Evolutionary conservation across 2,113 vertebrate genomes (phyloP), one percentile per base, ranked within the genome.

Genomic region (Cynopterus brachyotis): DNA sequence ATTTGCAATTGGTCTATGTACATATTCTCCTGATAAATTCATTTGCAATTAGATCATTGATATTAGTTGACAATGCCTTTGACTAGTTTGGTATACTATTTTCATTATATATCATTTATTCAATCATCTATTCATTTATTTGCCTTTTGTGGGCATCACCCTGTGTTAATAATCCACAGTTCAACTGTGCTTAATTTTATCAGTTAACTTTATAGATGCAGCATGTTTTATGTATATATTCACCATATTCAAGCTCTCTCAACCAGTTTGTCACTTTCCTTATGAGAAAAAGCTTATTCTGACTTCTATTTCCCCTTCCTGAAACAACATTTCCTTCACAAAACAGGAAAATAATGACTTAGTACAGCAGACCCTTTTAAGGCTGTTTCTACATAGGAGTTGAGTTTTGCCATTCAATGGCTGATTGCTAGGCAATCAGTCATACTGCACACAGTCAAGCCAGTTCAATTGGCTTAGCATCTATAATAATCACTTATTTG

Each of bases 231-330:
- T 93, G 45, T 42, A 82, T 92, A 32, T 32, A 84, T 66, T 70
- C 47, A 91, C 93, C 72, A 85, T 60, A 73, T 81, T 81, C 35
- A 94, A 26, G 37, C 5, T 89, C 28, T 91, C 47, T 80, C 57
- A 95, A 59, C 47, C 35, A 93, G 76, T 88, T 81, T 92, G 81
- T 86, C 70, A 73, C 35, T 94, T 94, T 95, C 28, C 28, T 96
- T 84, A 82, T 84, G 59, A 95, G 75, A 89, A 94, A 81, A 70
- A 95, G 32, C 72, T 92, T 78, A 84, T 9, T 59, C 32, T 96
- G 83, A 81, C 69, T 95, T 97, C 90, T 87, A n/a, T 82, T 78
- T 90, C 53, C 13, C 32, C 50, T 96, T 82, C 42, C 70, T 88
- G 53, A 95, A 95, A 82, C 83, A 95, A 80, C 59, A 95, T 35